These are phyloP conservation scores for Ptiloglossa arizonensis DNA, from an alignment of 1,140 invertebrate species.

Conservation along the genomic window DNA sequence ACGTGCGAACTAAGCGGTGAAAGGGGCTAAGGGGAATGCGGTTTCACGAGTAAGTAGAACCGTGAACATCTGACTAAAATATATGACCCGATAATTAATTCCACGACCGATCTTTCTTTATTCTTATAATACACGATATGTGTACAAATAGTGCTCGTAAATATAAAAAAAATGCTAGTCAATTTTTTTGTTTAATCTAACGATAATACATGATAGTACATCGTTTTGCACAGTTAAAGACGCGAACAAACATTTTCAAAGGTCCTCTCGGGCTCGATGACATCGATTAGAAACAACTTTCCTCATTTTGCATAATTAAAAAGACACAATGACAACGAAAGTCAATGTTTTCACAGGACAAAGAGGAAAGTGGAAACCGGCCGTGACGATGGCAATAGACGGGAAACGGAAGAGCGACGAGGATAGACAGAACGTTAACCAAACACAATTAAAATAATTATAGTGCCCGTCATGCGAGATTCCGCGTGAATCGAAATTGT, in stretches of 20 bases:
- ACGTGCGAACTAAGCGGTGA: no score
- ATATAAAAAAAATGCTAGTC: no score
- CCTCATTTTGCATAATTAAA: slow-evolving; percentile 11
- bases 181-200: no score
- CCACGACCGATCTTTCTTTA: no score
- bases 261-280: background rate
- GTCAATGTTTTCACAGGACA: background rate
- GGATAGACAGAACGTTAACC: background rate
- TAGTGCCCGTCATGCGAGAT: background rate
- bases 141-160: no score
- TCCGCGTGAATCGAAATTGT: background rate
- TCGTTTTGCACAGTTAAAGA: no score
- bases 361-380: background rate
- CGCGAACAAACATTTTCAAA: background rate
- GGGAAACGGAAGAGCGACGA: background rate
- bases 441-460: slow-evolving; percentile 31
- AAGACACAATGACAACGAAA: background rate
- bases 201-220: no score
- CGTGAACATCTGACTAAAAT: no score
- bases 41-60: no score
- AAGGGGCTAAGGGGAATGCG: no score
- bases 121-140: no score
- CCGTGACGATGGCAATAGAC: background rate
- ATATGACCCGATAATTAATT: no score
- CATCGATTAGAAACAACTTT: slow-evolving; percentile 13